A percentile compares a stretch with the other conserved stretches of the same genome.
Conservation (phyloP, 2,113 vertebrate species). For the Gymnorhina tibicen region DNA sequence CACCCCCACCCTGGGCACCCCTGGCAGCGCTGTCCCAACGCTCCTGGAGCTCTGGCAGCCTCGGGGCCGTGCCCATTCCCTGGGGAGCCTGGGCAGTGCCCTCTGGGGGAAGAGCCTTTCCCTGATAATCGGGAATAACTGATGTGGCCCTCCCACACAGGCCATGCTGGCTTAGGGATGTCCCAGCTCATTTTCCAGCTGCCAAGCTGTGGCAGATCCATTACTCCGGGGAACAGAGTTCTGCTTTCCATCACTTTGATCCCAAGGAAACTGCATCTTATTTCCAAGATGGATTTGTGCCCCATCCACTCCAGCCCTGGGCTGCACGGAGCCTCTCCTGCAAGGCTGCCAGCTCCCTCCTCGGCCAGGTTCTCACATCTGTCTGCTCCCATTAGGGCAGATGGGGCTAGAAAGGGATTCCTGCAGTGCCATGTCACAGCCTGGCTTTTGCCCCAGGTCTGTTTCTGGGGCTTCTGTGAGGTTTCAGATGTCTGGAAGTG, state of each 20-base stretch:
- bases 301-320: not conserved
- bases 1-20: not conserved
- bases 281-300: not conserved
- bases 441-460: not conserved
- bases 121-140: not conserved
- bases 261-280: not conserved
- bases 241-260: not conserved
- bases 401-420: not conserved
- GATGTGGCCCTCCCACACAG: rapidly evolving
- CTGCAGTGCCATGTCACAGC: not conserved
- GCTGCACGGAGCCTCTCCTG: not conserved
- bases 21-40: not conserved
- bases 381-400: not conserved
- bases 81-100: not conserved
- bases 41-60: not conserved
- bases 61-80: not conserved
- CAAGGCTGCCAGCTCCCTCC: not conserved
- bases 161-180: not conserved
- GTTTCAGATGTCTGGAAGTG: not conserved
- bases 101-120: not conserved
- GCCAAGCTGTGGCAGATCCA: not conserved
- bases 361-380: rapidly evolving
- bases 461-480: not conserved
- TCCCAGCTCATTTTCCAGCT: not conserved
- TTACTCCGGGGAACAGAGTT: rapidly evolving